A percentile compares a stretch with the other conserved stretches of the same genome.
phyloP scores from a whole-genome alignment of 1,140 invertebrate species.

The Trachymyrmex septentrionalis region DNA sequence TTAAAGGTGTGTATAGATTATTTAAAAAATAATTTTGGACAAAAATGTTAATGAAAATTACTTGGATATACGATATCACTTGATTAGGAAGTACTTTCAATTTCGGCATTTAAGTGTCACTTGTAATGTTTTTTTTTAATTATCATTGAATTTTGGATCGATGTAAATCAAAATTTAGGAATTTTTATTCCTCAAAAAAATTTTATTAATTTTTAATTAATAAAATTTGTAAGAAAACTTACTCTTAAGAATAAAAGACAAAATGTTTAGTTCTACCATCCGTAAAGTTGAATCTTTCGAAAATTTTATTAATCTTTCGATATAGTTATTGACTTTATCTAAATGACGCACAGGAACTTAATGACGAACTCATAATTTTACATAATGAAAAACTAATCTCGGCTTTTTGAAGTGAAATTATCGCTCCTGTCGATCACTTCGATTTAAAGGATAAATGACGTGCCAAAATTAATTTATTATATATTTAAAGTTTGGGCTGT shows the following conservation, averaged over 20 bases:
- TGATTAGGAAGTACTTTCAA: not conserved
- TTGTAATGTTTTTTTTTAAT: not conserved
- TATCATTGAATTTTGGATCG: not conserved
- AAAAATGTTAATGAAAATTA: not conserved
- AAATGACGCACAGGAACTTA: not conserved
- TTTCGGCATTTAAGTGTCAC: not conserved
- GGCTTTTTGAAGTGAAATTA: not conserved
- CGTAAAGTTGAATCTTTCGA: not conserved
- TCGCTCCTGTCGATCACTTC: not conserved
- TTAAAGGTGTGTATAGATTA: not conserved
- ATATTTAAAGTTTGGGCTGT: constrained; percentile 5
- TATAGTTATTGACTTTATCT: not conserved
- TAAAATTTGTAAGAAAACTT: too few species aligned
- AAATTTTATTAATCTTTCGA: not conserved
- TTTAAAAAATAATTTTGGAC: not conserved
- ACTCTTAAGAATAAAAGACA: too few species aligned
- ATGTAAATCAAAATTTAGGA: not conserved
- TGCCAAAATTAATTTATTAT: not conserved
- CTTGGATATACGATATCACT: not conserved
- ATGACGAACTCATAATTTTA: not conserved
- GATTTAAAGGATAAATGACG: not conserved
- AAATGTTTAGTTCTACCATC: too few species aligned
- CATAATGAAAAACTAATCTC: not conserved
- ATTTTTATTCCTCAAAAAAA: not conserved
- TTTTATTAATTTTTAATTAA: too few species aligned